Evolutionary conservation across 2,113 vertebrate genomes (phyloP).

Genomic region (Dicrurus megarhynchus): DNA sequence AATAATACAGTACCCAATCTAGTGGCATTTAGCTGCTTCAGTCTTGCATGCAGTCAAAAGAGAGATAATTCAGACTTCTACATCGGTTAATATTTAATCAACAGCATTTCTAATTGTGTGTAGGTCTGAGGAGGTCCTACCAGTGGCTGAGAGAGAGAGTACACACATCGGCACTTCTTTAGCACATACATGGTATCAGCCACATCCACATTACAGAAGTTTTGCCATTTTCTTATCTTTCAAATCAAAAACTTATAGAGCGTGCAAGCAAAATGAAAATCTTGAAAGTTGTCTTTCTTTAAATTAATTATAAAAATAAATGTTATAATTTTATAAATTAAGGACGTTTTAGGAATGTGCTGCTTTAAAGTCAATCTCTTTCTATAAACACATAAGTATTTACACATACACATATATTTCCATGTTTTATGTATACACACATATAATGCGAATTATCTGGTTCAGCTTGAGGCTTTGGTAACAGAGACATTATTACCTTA

Average conservation of each 20-base stretch:
- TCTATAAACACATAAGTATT: fast-evolving
- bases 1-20: not conserved
- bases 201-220: not conserved
- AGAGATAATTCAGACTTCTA: not conserved
- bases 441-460: not conserved
- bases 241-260: not conserved
- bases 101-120: not conserved
- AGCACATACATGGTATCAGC: not conserved
- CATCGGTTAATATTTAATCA: not conserved
- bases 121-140: not conserved
- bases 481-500: not conserved
- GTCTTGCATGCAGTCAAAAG: not conserved
- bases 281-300: not conserved
- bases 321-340: not conserved
- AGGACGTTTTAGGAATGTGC: not conserved
- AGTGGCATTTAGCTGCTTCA: not conserved
- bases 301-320: not conserved
- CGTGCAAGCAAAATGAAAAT: not conserved
- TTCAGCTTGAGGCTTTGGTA: not conserved
- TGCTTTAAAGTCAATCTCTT: not conserved
- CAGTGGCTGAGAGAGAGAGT: not conserved
- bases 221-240: not conserved
- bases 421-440: not conserved
- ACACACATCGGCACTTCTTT: not conserved
- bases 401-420: not conserved